Percentiles rank a stretch among this genome's conserved stretches.
Evolutionary conservation across 2,888 invertebrate species (phyloP).

Genomic region (Nomada hirtipes): DNA sequence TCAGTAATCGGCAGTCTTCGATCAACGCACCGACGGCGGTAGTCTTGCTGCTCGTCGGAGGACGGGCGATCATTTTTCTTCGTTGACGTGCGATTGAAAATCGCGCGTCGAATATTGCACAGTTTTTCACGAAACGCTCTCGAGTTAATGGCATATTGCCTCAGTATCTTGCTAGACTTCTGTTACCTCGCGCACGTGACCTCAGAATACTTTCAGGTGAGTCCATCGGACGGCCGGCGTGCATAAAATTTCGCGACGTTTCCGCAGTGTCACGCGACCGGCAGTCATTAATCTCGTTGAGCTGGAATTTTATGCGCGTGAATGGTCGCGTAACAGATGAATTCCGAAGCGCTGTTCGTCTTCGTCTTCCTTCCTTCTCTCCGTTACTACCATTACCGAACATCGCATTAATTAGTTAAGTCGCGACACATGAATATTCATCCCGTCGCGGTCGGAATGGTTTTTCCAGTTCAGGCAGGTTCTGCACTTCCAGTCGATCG

Average conservation of each 20-base stretch:
- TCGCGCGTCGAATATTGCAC: not conserved
- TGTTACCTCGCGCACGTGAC: not conserved
- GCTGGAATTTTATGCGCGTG: constrained; percentile 32
- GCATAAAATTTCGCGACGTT: constrained; percentile 7
- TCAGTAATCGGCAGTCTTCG: not conserved
- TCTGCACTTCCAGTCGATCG: no score
- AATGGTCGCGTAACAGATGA: constrained; percentile 15
- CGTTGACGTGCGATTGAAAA: not conserved
- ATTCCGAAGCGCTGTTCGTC: constrained; percentile 19
- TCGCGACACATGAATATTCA: not conserved
- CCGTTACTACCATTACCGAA: no score
- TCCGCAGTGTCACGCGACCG: constrained; percentile 1
- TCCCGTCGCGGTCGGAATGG: not conserved
- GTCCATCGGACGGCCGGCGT: not conserved
- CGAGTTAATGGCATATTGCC: no score
- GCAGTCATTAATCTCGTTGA: constrained; percentile 20
- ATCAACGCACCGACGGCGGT: not conserved
- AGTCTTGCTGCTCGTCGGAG: not conserved
- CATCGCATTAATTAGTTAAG: no score
- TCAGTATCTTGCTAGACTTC: no score
- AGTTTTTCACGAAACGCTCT: no score
- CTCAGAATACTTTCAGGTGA: not conserved
- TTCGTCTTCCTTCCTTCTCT: no score
- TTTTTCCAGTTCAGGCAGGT: not conserved
- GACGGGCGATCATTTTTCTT: not conserved